Evolutionary conservation across 2,113 vertebrate species (phyloP).

Genomic region (Hymenochirus boettgeri): DNA sequence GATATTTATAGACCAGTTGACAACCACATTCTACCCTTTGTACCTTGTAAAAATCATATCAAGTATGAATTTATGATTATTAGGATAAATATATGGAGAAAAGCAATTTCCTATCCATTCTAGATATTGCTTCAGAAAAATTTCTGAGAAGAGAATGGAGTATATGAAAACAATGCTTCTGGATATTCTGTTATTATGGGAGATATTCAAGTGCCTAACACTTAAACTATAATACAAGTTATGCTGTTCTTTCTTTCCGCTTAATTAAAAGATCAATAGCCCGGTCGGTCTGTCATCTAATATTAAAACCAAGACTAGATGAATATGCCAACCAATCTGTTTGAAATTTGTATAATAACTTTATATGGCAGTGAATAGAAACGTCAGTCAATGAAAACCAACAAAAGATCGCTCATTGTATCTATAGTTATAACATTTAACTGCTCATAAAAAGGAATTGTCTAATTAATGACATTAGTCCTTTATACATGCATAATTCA

Average conservation of each 20-base stretch:
- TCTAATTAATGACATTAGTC: constrained; percentile 97
- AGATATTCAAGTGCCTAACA: constrained; percentile 1
- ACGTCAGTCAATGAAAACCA: constrained; percentile 65
- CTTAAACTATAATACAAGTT: constrained; percentile 11
- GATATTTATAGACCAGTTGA: too few relatives aligned
- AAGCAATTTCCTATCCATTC: too few relatives aligned
- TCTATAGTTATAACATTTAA: constrained; percentile 76
- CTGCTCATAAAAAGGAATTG: constrained; percentile 91
- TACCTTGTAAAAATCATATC: too few relatives aligned
- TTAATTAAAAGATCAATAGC: constrained; percentile 28
- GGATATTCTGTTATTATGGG: not conserved
- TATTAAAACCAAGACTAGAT: constrained; percentile 41
- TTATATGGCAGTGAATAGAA: constrained; percentile 61
- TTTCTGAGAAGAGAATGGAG: too few relatives aligned
- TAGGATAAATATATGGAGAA: too few relatives aligned
- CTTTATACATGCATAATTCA: constrained; percentile 97
- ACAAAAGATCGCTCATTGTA: constrained; percentile 57
- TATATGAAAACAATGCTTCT: not conserved
- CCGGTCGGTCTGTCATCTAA: constrained; percentile 16
- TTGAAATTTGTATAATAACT: constrained; percentile 55
- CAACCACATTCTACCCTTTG: too few relatives aligned
- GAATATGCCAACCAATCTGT: constrained; percentile 40
- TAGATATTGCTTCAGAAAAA: too few relatives aligned
- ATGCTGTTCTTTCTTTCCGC: not conserved
- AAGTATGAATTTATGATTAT: too few relatives aligned